Evolutionary conservation across 2,797 vertebrate genomes (phyloP), one percentile per base, ranked within the genome.

Genomic region (Xenops minutus): DNA sequence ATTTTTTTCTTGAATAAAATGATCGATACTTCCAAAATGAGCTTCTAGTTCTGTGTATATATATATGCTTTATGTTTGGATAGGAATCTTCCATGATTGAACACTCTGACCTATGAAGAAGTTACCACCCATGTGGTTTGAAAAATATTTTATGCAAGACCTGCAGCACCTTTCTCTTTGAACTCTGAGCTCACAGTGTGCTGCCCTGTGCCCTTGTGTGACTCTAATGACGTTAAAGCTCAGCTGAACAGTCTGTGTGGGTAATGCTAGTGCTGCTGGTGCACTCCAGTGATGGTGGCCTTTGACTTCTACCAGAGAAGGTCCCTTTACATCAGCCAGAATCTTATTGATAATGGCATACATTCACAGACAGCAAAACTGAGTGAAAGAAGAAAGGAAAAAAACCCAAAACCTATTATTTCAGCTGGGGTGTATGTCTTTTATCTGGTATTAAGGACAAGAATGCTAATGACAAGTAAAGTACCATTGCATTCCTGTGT

Each of bases 401-500:
- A 51, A 21, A 18, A 30, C n/a, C n/a, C n/a, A 27, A 18, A 48
- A 41, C 2, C 17, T 75, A 17, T 37, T 46, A 26, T 46, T 89
- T 72, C 49, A 89, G 34, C n/a, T 67, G 43, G 19, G 12, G 7
- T 46, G 26, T 72, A 26, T 26, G 7, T 29, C 30, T 55, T 72
- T 29, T 41, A 3, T 17, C 27, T 58, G 30, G 8, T 41, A 14
- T 36, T 29, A 20, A 86, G 48, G 30, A 27, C 12, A 41, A 41
- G 72, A 67, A 71, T 58, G 10, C 26, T 67, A n/a, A 52, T 26
- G 37, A 37, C 12, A 69, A 52, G 22, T 11, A 10, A 62, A 72
- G 23, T 41, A 12, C 32, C 15, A 0, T 6, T 48, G 34, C 1
- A 1, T 48, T 82, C 32, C 27, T 58, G 9, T 14, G 39, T 37